phyloP scores from a whole-genome alignment of 2,113 vertebrate genomes.

The Carassius gibelio region DNA sequence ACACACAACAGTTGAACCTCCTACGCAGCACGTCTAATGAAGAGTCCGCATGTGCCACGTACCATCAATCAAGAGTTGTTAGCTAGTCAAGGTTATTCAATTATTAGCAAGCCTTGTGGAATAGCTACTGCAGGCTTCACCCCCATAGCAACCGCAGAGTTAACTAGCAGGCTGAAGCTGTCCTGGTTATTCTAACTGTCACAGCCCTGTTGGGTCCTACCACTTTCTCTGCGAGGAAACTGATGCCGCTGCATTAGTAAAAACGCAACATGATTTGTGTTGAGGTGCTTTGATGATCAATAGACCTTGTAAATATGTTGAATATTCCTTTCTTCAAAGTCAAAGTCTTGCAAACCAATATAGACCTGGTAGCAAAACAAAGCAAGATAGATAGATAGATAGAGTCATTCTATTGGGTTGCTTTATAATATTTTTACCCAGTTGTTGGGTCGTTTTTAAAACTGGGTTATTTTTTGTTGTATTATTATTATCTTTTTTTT shows the following conservation, averaged over 20 bases:
- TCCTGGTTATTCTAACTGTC: background rate
- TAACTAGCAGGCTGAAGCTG: slow-evolving; percentile 17
- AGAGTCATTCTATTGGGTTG: too few species aligned
- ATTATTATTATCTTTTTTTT: too few species aligned
- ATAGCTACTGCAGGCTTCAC: background rate
- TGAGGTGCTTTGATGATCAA: background rate
- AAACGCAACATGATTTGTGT: background rate
- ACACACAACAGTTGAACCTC: background rate
- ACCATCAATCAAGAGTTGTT: slow-evolving; percentile 36
- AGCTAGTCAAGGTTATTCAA: slow-evolving; percentile 20
- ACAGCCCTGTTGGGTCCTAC: background rate
- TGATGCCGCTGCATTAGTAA: background rate
- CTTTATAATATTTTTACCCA: too few species aligned
- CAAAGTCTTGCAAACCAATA: background rate
- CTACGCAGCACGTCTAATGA: slow-evolving; percentile 29
- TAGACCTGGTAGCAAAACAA: background rate
- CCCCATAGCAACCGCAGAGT: slow-evolving; percentile 18
- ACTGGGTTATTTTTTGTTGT: too few species aligned
- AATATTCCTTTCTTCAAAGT: slow-evolving; percentile 1
- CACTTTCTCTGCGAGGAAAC: slow-evolving; percentile 1
- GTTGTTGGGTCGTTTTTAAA: too few species aligned
- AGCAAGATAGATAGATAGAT: background rate
- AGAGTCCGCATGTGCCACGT: slow-evolving; percentile 4
- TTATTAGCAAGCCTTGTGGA: slow-evolving; percentile 19
- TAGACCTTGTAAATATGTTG: slow-evolving; percentile 5